Conservation (phyloP, 1,140 invertebrate species). For the Diorhabda carinulata region DNA sequence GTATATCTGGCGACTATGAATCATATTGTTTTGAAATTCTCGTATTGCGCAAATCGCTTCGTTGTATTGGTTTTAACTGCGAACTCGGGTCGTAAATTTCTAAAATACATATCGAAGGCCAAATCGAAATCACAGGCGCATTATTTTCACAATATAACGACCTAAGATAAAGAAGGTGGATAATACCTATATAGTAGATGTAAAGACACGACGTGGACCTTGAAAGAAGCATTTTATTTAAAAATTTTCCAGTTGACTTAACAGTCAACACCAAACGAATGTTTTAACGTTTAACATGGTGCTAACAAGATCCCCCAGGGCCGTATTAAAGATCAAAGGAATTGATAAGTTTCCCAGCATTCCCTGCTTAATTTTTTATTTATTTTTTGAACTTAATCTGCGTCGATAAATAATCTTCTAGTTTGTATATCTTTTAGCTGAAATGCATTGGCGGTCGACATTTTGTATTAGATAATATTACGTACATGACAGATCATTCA, state of each 20-base stretch:
- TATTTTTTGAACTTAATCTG: neutral
- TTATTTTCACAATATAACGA: conserved; percentile 11
- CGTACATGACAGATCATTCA: too few relatives aligned
- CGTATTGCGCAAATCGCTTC: too few relatives aligned
- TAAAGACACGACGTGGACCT: conserved; percentile 10
- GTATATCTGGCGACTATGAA: too few relatives aligned
- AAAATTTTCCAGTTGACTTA: conserved; percentile 21
- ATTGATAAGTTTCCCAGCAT: conserved; percentile 19
- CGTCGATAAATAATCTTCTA: conserved; percentile 8
- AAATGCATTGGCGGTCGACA: neutral
- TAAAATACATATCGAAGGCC: conserved; percentile 5
- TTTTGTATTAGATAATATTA: neutral
- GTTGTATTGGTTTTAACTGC: too few relatives aligned
- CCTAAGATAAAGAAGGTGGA: neutral
- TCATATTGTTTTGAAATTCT: too few relatives aligned
- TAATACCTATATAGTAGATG: neutral
- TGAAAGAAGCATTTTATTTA: conserved; percentile 15
- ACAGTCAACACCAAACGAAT: conserved; percentile 17
- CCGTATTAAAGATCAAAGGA: conserved; percentile 15
- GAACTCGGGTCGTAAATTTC: too few relatives aligned
- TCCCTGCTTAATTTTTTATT: neutral
- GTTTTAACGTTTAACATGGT: conserved; percentile 20
- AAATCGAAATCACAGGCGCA: neutral
- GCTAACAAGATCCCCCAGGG: conserved; percentile 22
- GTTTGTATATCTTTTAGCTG: neutral